Evolutionary conservation across 92 coral and sea anemone species (phyloP), one percentile per base, ranked within the genome.

Genomic region (Zoanthus sansibaricus): DNA sequence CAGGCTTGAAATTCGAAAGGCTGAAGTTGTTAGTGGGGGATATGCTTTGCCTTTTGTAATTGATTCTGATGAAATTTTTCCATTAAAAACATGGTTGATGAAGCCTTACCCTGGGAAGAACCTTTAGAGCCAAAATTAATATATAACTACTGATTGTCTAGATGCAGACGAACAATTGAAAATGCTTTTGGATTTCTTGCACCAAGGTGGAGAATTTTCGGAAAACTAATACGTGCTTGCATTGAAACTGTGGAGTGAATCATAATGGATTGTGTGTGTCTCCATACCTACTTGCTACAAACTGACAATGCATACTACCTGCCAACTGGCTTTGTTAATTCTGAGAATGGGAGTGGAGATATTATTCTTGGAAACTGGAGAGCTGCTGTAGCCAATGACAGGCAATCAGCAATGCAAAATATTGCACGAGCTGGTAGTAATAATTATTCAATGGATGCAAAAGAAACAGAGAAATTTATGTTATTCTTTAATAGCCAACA

Each of bases 201-300:
- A n/a, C 33, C 72, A 67, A 67, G 72, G 44, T 67, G 72, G 72
- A 15, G 72, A 13, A 67, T 67, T 67, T 67, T 67, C 44, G 25
- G 72, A n/a, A 18, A 37, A 7, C 72, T 37, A 67, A 67, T 67
- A 67, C 32, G 72, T 67, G 72, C 72, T 7, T 25, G 9, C 6
- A 67, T 67, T 67, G 72, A 67, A 67, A 67, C 72, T 67, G 72
- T 67, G 44, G 72, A 67, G 32, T 18, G 37, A 67, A 67, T 67
- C 11, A 67, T 67, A n/a, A 67, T 67, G 72, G 72, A 32, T 25
- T 1, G 33, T 67, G 72, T 67, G 17, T 67, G 72, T 10, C 72
- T 67, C 13, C 72, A 67, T n/a, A 67, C 20, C 12, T 67, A 67
- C 44, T 67, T 67, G 44, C 13, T 67, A n/a, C 72, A 67, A 67